Evolutionary conservation across 2,797 vertebrate genomes (phyloP).

Genomic region (Sebastes baramenuke): DNA sequence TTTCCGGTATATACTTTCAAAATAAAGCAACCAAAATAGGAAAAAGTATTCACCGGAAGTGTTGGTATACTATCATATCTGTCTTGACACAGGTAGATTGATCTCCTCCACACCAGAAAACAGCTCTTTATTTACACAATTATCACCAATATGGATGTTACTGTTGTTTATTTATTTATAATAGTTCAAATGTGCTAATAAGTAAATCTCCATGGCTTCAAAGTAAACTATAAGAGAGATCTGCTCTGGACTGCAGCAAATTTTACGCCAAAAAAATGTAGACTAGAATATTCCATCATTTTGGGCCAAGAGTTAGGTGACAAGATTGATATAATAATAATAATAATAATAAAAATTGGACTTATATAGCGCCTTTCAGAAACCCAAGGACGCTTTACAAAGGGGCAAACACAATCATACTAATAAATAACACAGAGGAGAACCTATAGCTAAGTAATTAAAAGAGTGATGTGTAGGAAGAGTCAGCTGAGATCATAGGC

Average conservation of each 20-base stretch:
- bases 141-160: neutral
- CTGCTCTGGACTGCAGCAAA: neutral
- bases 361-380: too few species aligned
- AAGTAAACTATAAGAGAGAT: neutral
- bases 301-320: neutral
- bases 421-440: too few species aligned
- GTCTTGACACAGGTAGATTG: neutral
- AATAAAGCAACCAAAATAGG: neutral
- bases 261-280: too few species aligned
- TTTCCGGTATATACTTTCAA: neutral
- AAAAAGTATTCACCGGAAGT: neutral
- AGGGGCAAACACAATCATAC: too few species aligned
- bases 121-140: neutral
- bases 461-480: too few species aligned
- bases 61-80: neutral
- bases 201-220: neutral
- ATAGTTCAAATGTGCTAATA: neutral
- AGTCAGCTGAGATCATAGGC: too few species aligned
- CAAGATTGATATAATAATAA: neutral
- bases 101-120: neutral
- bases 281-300: neutral
- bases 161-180: neutral
- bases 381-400: too few species aligned
- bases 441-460: too few species aligned
- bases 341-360: too few species aligned